Conservation (phyloP, 2,888 invertebrate genomes). For the Ophion obscuratus region DNA sequence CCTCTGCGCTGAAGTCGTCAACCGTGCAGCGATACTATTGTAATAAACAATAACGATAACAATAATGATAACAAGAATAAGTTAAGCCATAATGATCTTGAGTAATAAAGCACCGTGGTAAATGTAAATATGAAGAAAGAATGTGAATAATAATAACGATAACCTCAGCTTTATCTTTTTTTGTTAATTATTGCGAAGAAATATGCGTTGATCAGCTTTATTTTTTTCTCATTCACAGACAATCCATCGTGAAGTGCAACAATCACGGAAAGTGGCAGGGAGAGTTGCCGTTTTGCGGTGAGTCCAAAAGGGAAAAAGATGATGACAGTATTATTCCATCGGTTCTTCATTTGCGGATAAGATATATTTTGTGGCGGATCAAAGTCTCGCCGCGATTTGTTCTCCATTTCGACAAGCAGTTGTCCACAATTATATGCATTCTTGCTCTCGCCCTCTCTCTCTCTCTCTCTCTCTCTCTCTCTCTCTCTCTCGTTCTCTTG, state of each 20-base stretch:
- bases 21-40: background rate
- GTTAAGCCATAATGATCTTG: no score
- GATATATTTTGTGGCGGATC: conserved; percentile 44
- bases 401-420: conserved; percentile 40
- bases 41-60: no score
- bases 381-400: conserved; percentile 44
- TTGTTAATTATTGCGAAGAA: no score
- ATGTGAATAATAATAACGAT: background rate
- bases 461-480: conserved; percentile 35
- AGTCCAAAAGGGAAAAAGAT: conserved; percentile 77
- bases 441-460: conserved; percentile 10
- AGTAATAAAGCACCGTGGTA: no score
- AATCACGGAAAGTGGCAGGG: conserved; percentile 91
- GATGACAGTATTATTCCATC: background rate
- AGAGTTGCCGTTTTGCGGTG: conserved; percentile 94
- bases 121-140: no score
- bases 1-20: background rate
- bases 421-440: background rate
- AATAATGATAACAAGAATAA: no score
- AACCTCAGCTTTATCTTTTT: background rate
- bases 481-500: conserved; percentile 24
- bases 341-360: background rate
- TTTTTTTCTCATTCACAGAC: conserved; percentile 81
- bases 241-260: conserved; percentile 88
- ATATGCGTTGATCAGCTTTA: background rate